Evolutionary conservation across 2,797 vertebrate species (phyloP).

Genomic region (Xenopus petersii): DNA sequence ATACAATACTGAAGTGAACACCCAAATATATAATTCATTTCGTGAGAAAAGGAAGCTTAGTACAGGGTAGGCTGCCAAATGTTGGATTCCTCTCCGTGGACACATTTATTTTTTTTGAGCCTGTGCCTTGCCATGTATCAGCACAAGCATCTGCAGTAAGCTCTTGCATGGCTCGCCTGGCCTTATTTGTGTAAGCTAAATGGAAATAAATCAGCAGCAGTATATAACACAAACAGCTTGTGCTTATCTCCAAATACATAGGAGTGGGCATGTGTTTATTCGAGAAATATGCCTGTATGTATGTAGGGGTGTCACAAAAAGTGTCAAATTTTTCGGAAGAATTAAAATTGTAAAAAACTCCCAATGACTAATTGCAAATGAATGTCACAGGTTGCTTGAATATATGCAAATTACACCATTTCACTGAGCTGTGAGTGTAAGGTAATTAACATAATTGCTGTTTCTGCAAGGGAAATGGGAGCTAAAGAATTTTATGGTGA

Average conservation of each 20-base stretch:
- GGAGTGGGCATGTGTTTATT: constrained; percentile 32
- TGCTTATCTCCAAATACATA: constrained; percentile 20
- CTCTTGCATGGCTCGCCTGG: constrained; percentile 17
- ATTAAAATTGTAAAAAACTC: too few relatives aligned
- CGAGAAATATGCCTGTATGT: constrained; percentile 20
- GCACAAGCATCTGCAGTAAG: constrained; percentile 14
- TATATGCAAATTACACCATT: too few relatives aligned
- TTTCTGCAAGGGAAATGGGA: too few relatives aligned
- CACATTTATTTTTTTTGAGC: constrained; percentile 6
- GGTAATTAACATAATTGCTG: too few relatives aligned
- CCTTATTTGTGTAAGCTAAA: too few relatives aligned
- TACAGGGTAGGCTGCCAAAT: constrained; percentile 9
- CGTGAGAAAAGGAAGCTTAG: constrained; percentile 14
- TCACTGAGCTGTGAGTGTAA: too few relatives aligned
- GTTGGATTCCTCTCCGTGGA: constrained; percentile 9
- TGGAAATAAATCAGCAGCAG: constrained; percentile 1
- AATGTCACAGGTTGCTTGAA: too few relatives aligned
- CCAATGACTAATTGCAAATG: too few relatives aligned
- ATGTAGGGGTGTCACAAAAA: background rate
- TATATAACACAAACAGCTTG: constrained; percentile 22
- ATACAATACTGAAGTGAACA: background rate
- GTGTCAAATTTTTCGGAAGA: background rate
- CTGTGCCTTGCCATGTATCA: constrained; percentile 1
- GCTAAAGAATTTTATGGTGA: too few relatives aligned
- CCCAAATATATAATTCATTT: constrained; percentile 37